These are phyloP conservation scores for Chrysochloris asiatica DNA, from an alignment of 2,113 vertebrate species.

Conservation along the genomic window DNA sequence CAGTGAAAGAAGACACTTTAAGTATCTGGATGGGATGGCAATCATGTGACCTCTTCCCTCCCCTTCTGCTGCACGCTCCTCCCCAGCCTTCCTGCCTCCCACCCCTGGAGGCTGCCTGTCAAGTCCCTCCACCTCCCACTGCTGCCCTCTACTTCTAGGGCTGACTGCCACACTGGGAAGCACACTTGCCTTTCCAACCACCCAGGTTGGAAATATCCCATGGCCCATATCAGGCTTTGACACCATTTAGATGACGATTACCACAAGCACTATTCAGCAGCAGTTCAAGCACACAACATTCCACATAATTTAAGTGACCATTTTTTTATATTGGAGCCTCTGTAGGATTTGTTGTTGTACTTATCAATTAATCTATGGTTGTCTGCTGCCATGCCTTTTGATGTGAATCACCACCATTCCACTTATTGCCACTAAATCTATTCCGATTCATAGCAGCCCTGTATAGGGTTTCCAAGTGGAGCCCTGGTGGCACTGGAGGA, in stretches of 20 bases:
- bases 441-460: no score
- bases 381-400: no score
- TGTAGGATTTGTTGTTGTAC: neutral
- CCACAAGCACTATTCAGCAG: neutral
- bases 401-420: no score
- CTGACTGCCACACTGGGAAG: rapidly evolving
- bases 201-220: neutral
- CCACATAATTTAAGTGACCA: neutral
- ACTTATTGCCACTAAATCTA: no score
- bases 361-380: no score
- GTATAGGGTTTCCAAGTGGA: no score
- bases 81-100: neutral
- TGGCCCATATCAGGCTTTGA: neutral
- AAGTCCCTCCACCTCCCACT: neutral
- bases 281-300: no score
- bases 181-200: no score
- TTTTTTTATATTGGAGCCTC: neutral
- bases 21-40: neutral
- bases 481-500: no score
- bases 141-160: neutral
- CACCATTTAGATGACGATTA: neutral
- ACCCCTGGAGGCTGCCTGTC: no score
- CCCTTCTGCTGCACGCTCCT: neutral
- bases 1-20: neutral
- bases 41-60: no score